These are phyloP conservation scores for Drosophila nr. perissopoda DNA, from an alignment of 2,888 invertebrate genomes.

Conservation along the genomic window DNA sequence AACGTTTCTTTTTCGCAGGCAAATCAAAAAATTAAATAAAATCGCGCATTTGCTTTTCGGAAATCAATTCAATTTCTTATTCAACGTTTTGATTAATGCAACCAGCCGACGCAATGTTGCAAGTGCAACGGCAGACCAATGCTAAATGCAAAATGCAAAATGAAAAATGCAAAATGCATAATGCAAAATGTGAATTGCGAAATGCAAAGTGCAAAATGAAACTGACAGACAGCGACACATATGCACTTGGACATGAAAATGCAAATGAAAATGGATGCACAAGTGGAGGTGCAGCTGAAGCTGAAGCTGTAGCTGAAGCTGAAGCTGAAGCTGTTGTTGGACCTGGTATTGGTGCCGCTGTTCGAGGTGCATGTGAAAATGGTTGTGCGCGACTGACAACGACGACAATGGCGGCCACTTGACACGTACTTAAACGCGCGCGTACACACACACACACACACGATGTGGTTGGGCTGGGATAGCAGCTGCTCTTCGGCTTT, in stretches of 20 bases:
- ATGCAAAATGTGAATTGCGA: conserved; percentile 22
- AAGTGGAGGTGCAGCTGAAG: neutral
- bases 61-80: conserved; percentile 77
- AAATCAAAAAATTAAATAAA: conserved; percentile 67
- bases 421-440: conserved; percentile 65
- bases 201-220: conserved; percentile 47
- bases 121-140: conserved; percentile 9
- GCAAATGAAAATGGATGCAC: neutral
- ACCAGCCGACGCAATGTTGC: conserved; percentile 18
- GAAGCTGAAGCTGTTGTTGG: neutral
- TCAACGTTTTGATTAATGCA: conserved; percentile 82
- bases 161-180: conserved; percentile 27
- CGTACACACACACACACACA: conserved; percentile 17
- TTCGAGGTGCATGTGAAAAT: conserved; percentile 17
- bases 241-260: conserved; percentile 38
- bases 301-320: neutral
- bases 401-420: conserved; percentile 59
- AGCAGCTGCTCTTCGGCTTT: conserved; percentile 47
- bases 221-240: conserved; percentile 39
- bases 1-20: conserved; percentile 44
- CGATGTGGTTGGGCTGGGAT: neutral
- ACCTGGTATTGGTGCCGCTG: neutral
- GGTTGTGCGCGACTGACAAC: conserved; percentile 17
- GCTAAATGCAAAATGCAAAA: conserved; percentile 28
- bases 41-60: conserved; percentile 65